phyloP scores from a whole-genome alignment of 2,113 vertebrate species.

The Blennius ocellaris region DNA sequence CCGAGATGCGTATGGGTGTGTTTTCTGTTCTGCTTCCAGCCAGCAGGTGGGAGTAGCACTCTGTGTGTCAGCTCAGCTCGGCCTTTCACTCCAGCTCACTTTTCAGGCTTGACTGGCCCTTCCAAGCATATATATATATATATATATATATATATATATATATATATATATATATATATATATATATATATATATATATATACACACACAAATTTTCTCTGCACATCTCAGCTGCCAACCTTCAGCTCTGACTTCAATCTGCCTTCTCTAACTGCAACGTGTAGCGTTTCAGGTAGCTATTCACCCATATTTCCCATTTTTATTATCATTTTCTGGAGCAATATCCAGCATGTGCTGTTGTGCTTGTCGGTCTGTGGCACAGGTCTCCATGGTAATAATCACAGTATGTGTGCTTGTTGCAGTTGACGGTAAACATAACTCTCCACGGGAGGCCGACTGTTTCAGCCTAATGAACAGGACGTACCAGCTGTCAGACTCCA shows the following conservation, averaged over 20 bases:
- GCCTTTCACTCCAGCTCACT: background rate
- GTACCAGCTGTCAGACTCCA: conserved; percentile 52
- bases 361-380: conserved; percentile 9
- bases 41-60: conserved; percentile 78
- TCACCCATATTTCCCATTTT: conserved; percentile 6
- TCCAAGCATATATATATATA: conserved; percentile 10
- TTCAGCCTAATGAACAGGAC: conserved; percentile 69
- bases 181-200: background rate
- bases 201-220: no score
- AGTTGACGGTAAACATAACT: conserved; percentile 60
- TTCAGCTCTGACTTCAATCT: background rate
- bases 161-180: no score
- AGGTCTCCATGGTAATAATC: conserved; percentile 73
- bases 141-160: background rate
- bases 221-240: background rate
- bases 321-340: conserved; percentile 25
- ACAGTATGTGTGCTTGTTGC: conserved; percentile 60
- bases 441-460: conserved; percentile 57
- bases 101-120: conserved; percentile 41
- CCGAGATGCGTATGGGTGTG: background rate
- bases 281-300: conserved; percentile 7
- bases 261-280: conserved; percentile 10
- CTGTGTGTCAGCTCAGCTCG: conserved; percentile 31
- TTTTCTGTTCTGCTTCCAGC: conserved; percentile 11
- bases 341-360: background rate